Conservation (phyloP, 1,140 invertebrate species). For the Drepana arcuata region DNA sequence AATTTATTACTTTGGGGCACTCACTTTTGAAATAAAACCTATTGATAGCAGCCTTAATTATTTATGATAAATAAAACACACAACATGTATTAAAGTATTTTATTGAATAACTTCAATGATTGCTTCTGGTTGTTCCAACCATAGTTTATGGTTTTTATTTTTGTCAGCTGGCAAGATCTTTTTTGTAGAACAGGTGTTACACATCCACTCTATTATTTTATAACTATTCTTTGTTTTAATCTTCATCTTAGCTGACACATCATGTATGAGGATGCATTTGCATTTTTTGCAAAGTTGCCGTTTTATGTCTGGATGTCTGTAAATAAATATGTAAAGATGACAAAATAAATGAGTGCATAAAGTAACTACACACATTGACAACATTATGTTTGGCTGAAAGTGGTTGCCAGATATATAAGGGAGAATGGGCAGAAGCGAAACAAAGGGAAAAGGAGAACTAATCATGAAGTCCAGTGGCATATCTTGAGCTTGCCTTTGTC, state of each 20-base stretch:
- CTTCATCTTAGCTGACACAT: constrained; percentile 55
- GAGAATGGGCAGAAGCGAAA: too few relatives aligned
- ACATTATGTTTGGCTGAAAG: too few relatives aligned
- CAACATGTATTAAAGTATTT: too few relatives aligned
- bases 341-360: neutral
- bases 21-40: too few relatives aligned
- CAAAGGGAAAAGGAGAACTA: too few relatives aligned
- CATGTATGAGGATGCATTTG: constrained; percentile 52
- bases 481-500: too few relatives aligned
- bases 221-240: constrained; percentile 56
- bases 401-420: too few relatives aligned
- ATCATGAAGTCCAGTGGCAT: too few relatives aligned
- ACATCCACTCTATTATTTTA: constrained; percentile 53
- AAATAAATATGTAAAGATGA: constrained; percentile 23
- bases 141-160: constrained; percentile 47
- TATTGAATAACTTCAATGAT: constrained; percentile 63
- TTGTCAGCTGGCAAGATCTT: constrained; percentile 47
- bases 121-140: constrained; percentile 63
- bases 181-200: constrained; percentile 48
- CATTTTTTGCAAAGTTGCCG: constrained; percentile 72
- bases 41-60: too few relatives aligned
- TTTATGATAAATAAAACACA: too few relatives aligned
- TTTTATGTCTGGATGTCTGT: constrained; percentile 70
- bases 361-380: too few relatives aligned
- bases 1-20: too few relatives aligned